phyloP scores from a whole-genome alignment of 1,140 invertebrate species.

The Trichonephila clavata region DNA sequence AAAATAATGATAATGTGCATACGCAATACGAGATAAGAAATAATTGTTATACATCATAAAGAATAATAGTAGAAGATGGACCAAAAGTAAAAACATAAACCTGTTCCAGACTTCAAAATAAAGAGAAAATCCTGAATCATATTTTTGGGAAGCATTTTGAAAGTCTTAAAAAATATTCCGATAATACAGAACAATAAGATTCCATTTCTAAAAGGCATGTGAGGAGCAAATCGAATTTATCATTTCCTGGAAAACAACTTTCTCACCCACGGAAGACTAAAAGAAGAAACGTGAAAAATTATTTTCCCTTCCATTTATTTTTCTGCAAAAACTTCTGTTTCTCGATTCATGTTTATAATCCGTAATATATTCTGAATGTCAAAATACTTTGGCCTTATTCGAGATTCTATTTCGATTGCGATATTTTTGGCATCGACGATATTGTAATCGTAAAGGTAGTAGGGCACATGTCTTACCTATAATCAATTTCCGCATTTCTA shows the following conservation, averaged over 20 bases:
- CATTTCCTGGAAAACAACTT: neutral
- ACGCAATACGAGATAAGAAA: too few relatives aligned
- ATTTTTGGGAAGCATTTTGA: neutral
- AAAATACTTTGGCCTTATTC: neutral
- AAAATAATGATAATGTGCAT: too few relatives aligned
- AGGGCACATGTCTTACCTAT: neutral
- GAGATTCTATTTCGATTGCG: neutral
- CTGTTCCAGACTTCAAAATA: too few relatives aligned
- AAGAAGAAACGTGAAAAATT: neutral
- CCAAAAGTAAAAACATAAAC: too few relatives aligned
- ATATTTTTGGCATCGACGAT: conserved; percentile 3
- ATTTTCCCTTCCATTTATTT: neutral
- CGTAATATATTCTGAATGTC: neutral
- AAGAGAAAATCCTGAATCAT: too few relatives aligned
- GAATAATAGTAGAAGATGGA: too few relatives aligned
- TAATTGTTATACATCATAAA: too few relatives aligned
- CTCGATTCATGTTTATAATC: neutral
- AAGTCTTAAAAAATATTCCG: neutral
- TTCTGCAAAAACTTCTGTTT: neutral
- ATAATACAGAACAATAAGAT: neutral
- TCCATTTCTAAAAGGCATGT: neutral
- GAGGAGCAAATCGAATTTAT: neutral
- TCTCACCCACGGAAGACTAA: neutral
- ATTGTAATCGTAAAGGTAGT: neutral
- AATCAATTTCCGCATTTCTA: neutral